Evolutionary conservation across 2,797 vertebrate genomes (phyloP).

Genomic region (Etheostoma nigrum): DNA sequence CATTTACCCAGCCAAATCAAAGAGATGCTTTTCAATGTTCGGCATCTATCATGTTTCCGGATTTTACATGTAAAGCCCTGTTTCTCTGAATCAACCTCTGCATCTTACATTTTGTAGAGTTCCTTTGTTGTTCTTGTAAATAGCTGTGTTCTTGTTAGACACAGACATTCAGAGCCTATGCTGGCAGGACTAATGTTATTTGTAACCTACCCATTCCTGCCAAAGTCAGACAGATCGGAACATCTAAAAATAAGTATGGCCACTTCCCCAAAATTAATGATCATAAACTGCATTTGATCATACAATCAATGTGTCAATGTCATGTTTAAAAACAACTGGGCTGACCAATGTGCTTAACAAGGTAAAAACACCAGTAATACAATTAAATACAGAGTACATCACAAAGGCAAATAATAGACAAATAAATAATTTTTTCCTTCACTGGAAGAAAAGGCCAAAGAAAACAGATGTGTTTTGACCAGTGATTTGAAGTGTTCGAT

Average conservation of each 20-base stretch:
- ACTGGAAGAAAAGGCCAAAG: no score
- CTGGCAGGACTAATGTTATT: slow-evolving; percentile 4
- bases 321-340: no score
- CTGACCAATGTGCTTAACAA: no score
- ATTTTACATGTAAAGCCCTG: slow-evolving; percentile 31
- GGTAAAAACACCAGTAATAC: no score
- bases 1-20: slow-evolving; percentile 55
- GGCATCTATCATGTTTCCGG: slow-evolving; percentile 49
- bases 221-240: slow-evolving; percentile 1
- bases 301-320: neutral
- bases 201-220: neutral
- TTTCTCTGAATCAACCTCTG: slow-evolving; percentile 21
- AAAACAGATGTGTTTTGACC: no score
- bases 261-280: neutral
- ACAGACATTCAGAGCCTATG: neutral
- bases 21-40: slow-evolving; percentile 43
- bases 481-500: no score
- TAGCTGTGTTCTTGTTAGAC: neutral
- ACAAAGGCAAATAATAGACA: no score
- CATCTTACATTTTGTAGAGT: slow-evolving; percentile 7
- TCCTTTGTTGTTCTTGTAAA: slow-evolving; percentile 13
- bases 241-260: neutral
- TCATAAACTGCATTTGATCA: neutral
- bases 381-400: no score
- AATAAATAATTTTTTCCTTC: no score